Conservation (phyloP, 2,113 vertebrate species). For the Platysteira castanea region DNA sequence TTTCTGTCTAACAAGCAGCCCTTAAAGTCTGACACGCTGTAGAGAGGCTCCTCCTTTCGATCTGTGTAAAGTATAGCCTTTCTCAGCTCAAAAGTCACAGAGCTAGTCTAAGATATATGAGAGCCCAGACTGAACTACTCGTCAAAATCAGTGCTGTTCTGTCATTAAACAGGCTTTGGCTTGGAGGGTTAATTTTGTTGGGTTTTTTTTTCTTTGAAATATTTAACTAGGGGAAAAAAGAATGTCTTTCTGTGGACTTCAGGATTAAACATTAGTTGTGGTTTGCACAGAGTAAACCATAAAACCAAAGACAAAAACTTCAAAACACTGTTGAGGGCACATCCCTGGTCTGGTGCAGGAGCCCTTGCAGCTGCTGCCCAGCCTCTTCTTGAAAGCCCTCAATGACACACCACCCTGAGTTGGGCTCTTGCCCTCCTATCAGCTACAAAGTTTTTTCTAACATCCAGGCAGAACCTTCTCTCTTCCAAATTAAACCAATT, state of each 20-base stretch:
- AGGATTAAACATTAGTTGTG: neutral
- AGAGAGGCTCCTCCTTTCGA: neutral
- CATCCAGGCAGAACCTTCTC: neutral
- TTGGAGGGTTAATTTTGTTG: neutral
- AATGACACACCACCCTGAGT: neutral
- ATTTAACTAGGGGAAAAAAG: fast-evolving
- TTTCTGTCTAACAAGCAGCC: neutral
- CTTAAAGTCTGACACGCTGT: neutral
- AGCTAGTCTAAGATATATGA: neutral
- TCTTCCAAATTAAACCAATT: neutral
- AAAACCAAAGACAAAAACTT: neutral
- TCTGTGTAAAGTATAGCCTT: neutral
- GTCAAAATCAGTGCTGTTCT: neutral
- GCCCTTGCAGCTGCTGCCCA: neutral
- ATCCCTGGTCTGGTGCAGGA: neutral
- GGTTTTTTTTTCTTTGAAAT: neutral
- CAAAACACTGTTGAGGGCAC: neutral
- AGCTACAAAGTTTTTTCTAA: neutral
- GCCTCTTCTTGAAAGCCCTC: neutral
- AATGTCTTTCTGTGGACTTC: neutral
- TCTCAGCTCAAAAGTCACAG: neutral
- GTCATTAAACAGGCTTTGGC: neutral
- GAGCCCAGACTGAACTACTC: neutral
- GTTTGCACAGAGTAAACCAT: neutral
- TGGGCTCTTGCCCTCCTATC: neutral